These are phyloP conservation scores for Orchesella cincta DNA, from an alignment of 1,140 invertebrate genomes.

Conservation along the genomic window DNA sequence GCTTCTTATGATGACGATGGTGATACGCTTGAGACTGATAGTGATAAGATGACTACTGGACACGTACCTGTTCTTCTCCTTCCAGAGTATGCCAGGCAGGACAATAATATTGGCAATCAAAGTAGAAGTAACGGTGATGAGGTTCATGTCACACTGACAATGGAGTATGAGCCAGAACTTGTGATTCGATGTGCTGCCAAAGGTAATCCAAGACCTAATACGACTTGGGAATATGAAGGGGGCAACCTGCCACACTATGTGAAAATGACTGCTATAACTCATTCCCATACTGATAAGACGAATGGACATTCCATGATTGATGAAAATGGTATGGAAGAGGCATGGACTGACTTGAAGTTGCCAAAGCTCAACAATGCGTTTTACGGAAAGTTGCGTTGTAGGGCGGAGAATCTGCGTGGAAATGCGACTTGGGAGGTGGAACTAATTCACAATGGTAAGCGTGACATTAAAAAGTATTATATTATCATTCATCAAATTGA, in stretches of 20 bases:
- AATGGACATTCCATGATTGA: not conserved
- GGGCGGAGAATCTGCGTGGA: not conserved
- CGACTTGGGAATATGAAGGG: not conserved
- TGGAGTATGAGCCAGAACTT: not conserved
- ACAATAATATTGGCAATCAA: not conserved
- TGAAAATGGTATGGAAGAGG: not conserved
- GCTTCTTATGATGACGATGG: too few species aligned
- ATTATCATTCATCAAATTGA: not conserved
- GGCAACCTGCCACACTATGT: not conserved
- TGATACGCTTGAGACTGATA: not conserved
- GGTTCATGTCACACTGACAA: not conserved
- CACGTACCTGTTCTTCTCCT: not conserved
- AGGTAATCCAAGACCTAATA: not conserved
- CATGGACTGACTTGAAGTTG: not conserved
- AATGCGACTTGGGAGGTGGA: not conserved
- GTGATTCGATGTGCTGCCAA: not conserved
- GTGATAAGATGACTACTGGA: not conserved
- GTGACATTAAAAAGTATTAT: not conserved
- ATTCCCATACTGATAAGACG: not conserved
- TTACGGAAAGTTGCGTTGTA: not conserved
- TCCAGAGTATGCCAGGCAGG: not conserved
- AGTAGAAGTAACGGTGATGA: not conserved
- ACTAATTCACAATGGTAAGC: slow-evolving; percentile 6
- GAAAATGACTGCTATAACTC: not conserved
- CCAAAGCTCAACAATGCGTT: slow-evolving; percentile 12